Evolutionary conservation across 2,113 vertebrate genomes (phyloP), one percentile per base, ranked within the genome.

Genomic region (Psephotus haematonotus): DNA sequence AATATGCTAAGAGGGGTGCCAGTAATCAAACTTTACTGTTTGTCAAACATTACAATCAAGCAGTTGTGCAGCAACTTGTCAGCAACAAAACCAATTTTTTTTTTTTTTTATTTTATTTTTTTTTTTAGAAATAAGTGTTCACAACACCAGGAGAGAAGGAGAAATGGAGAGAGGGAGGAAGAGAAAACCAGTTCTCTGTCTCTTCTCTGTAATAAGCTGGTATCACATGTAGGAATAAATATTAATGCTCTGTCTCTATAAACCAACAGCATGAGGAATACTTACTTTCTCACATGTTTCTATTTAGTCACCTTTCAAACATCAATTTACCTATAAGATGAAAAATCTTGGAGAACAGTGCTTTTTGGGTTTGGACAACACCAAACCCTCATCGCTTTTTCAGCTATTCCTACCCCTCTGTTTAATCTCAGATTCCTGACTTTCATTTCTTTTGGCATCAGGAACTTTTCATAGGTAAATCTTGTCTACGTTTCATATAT

Each of bases 321-420:
- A n/a, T 25, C 17, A 57, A 9, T 71, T 67, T 59, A 62, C 4
- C 6, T 44, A 27, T 37, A 16, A 10, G 46, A 37, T 53, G 16
- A 75, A 65, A 82, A 88, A 24, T 85, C 6, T 71, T 64, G 19
- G 7, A 41, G 19, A 75, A 31, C 5, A 22, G 7, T 49, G 13
- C 0, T 67, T 74, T 84, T 74, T 84, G 16, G 1, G 1, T 59
- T 79, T 49, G 8, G 28, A 18, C 44, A 50, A 25, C 6, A 82
- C 3, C 3, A 49, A 46, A 49, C 3, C 7, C 10, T 81, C 16
- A 49, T 33, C 12, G 64, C 0, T 0, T 24, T 75, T 90, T 84
- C 47, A 69, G 11, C 6, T 77, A 31, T 47, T 62, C 7, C 7
- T 64, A 29, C 9, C 9, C 1, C 18, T 81, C 22, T 82, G 5